A percentile compares a stretch with the other conserved stretches of the same genome.
These are phyloP conservation scores for Agriopis marginaria DNA, from an alignment of 2,888 invertebrate genomes.

Conservation along the genomic window DNA sequence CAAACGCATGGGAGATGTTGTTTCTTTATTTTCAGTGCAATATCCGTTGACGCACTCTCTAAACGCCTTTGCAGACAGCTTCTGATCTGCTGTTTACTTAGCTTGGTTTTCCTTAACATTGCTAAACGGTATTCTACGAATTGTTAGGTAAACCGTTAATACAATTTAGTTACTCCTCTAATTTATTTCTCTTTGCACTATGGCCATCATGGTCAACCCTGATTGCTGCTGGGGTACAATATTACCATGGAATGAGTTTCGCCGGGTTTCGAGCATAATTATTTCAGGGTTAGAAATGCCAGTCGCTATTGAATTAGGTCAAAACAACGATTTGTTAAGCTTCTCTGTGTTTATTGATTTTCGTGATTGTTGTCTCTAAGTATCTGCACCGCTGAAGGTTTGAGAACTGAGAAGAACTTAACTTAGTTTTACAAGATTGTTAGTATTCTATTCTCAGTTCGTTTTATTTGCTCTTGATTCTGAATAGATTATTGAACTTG, in stretches of 20 bases:
- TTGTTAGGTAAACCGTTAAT: conserved; percentile 54
- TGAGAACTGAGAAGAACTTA: not conserved
- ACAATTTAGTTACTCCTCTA: conserved; percentile 65
- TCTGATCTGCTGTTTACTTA: not conserved
- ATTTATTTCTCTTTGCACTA: conserved; percentile 59
- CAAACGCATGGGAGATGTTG: conserved; percentile 49
- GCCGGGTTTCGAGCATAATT: conserved; percentile 32
- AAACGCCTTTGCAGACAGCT: not conserved
- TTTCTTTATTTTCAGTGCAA: conserved; percentile 32
- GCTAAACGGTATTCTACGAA: conserved; percentile 19
- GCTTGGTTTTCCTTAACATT: conserved; percentile 7
- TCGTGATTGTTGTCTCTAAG: conserved; percentile 13
- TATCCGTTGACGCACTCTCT: conserved; percentile 22
- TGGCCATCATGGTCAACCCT: conserved; percentile 56
- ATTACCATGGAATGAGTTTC: conserved; percentile 51
- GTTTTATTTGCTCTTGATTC: conserved; percentile 2
- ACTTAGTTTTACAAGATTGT: conserved; percentile 9
- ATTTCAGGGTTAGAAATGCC: conserved; percentile 22
- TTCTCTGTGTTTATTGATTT: conserved; percentile 22
- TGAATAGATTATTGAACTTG: conserved; percentile 10
- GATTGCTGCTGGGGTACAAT: conserved; percentile 60
- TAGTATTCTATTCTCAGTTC: not conserved
- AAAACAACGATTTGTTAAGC: conserved; percentile 24
- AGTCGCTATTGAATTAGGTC: conserved; percentile 29
- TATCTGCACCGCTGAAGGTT: not conserved